phyloP scores from a whole-genome alignment of 2,113 vertebrate species.

The Prochilodus magdalenae region DNA sequence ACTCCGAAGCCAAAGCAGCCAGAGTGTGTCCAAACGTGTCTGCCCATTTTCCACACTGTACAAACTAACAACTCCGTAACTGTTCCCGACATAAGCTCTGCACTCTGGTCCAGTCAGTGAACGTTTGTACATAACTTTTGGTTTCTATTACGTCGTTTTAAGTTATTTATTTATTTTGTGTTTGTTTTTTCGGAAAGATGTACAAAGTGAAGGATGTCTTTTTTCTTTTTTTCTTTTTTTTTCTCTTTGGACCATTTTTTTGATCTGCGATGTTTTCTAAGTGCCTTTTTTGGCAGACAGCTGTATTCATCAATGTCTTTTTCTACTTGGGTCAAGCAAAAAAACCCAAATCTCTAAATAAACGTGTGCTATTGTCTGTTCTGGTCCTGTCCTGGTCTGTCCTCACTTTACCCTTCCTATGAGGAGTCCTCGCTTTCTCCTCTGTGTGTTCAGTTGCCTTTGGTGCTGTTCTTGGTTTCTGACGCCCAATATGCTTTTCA shows the following conservation, averaged over 20 bases:
- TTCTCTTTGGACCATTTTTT: slow-evolving; percentile 12
- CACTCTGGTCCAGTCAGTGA: slow-evolving; percentile 16
- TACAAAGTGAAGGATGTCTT: slow-evolving; percentile 62
- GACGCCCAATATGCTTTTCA: background rate
- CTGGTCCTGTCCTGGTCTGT: background rate
- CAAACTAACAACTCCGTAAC: slow-evolving; percentile 1
- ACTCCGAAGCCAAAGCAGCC: slow-evolving; percentile 3
- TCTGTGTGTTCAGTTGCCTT: background rate
- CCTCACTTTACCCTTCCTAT: background rate
- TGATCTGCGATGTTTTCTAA: slow-evolving; percentile 46
- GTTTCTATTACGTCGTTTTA: slow-evolving; percentile 58
- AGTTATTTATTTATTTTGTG: slow-evolving; percentile 85
- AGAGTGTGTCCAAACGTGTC: background rate
- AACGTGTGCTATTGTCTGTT: slow-evolving; percentile 41
- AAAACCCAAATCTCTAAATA: slow-evolving; percentile 61
- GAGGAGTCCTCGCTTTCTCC: background rate
- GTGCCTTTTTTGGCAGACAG: slow-evolving; percentile 34
- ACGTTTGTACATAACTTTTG: slow-evolving; percentile 63
- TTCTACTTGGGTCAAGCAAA: slow-evolving; percentile 46
- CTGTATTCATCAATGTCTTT: slow-evolving; percentile 58
- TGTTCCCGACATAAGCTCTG: background rate
- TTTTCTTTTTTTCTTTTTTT: slow-evolving; percentile 50
- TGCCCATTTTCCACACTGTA: background rate
- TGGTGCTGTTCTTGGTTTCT: background rate
- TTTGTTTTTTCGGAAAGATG: slow-evolving; percentile 30